phyloP scores from a whole-genome alignment of 2,113 vertebrate species.

The Forbesichthys papilliferus region DNA sequence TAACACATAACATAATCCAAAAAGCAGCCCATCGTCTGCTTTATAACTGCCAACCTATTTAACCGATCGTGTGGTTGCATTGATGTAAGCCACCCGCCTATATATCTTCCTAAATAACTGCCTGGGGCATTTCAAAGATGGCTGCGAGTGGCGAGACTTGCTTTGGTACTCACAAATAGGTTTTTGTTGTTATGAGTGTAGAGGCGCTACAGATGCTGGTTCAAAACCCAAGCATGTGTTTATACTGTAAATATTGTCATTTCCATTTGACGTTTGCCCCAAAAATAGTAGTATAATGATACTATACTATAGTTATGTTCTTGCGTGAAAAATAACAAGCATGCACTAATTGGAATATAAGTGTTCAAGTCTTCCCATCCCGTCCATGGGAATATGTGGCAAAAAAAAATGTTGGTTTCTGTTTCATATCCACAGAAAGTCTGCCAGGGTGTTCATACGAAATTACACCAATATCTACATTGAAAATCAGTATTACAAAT shows the following conservation, averaged over 20 bases:
- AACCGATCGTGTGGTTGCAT: too few relatives aligned
- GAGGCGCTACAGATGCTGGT: not conserved
- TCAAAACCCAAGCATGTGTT: not conserved
- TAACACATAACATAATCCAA: too few relatives aligned
- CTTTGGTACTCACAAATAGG: too few relatives aligned
- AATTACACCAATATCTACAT: not conserved
- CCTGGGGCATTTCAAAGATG: too few relatives aligned
- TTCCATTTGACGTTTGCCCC: not conserved
- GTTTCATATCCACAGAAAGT: not conserved
- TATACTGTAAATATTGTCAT: not conserved
- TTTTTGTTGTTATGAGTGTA: too few relatives aligned
- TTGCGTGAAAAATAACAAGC: not conserved
- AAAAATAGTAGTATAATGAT: not conserved
- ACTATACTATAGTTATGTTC: not conserved
- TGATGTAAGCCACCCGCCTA: too few relatives aligned
- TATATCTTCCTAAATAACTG: too few relatives aligned
- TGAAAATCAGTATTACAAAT: not conserved
- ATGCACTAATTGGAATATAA: not conserved
- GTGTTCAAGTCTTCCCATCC: not conserved
- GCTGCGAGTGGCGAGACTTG: too few relatives aligned
- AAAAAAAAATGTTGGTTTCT: not conserved
- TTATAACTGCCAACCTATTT: too few relatives aligned
- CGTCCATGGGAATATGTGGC: not conserved
- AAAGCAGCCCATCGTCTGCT: not conserved
- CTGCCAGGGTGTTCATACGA: conserved; percentile 1